A percentile compares a stretch with the other conserved stretches of the same genome.
Conservation (phyloP, 2,797 vertebrate genomes). For the Ptychobarbus kaznakovi region DNA sequence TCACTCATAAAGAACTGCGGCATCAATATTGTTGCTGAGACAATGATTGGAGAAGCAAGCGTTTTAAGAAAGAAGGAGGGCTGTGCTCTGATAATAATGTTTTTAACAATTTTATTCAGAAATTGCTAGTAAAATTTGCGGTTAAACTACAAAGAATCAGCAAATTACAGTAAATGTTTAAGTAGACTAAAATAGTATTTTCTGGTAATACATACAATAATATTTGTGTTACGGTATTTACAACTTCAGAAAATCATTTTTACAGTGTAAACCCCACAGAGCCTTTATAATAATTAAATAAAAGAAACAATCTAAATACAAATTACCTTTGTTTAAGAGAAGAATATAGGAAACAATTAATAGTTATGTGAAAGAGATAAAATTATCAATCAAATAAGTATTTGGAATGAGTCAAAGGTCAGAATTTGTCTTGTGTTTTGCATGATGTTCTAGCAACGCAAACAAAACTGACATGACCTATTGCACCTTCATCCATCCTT, state of each 20-base stretch:
- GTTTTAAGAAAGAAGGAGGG: slow-evolving; percentile 21
- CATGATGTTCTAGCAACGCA: slow-evolving; percentile 15
- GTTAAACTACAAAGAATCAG: not conserved
- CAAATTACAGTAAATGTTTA: not conserved
- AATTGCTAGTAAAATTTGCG: not conserved
- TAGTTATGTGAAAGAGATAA: not conserved
- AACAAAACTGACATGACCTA: slow-evolving; percentile 56
- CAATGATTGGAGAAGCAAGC: slow-evolving; percentile 13
- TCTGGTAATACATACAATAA: not conserved
- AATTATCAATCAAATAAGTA: not conserved
- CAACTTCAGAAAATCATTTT: not conserved
- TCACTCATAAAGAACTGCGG: slow-evolving; percentile 58
- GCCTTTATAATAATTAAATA: not conserved
- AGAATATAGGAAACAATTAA: not conserved
- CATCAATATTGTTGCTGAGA: slow-evolving; percentile 43
- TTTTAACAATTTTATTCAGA: not conserved
- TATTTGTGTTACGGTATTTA: not conserved
- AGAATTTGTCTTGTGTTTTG: slow-evolving; percentile 18
- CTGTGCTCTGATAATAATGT: not conserved
- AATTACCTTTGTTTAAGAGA: too few species aligned
- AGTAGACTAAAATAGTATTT: not conserved
- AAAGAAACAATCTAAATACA: not conserved
- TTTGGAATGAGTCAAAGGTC: slow-evolving; percentile 27
- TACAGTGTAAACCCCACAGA: not conserved
- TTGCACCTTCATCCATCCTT: slow-evolving; percentile 42